Base-by-base conservation (phyloP, 2,797 vertebrate genomes). In the Tauraco hartlaubi region DNA sequence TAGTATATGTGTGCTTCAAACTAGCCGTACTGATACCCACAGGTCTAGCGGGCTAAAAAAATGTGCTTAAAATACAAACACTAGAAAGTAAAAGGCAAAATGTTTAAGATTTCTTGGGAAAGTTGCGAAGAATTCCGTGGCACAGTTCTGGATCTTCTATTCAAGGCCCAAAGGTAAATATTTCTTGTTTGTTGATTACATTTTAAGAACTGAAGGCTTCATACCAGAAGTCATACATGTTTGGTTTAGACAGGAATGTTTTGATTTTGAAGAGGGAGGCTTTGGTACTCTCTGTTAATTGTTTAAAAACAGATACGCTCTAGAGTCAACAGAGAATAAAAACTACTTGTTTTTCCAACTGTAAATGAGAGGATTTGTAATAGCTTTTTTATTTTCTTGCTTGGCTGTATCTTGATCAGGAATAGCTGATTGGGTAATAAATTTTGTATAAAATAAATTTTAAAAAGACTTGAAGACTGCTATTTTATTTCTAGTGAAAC, bases 231-330 rank as follows among this genome's bases (percentile, higher is more conserved):
- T 75, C 39, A 77, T 14, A 61, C 17, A 6, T 39, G 23, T 74
- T 88, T 95, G 51, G n/a, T 86, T 94, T 78, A 92, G 44, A 62
- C 37, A 73, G 67, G 41, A 81, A 44, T 92, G 84, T 90, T 88
- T 86, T 88, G 54, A 56, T 91, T 78, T 73, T 77, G 69, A 85
- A 85, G 41, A 77, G 31, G 51, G 66, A 86, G 71, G 29, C 21
- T 80, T 66, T 55, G 68, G 87, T 75, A 80, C 35, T 91, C n/a
- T 46, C 28, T 62, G 68, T 68, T 77, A 94, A 71, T 83, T 91
- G 55, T 94, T 95, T 81, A 63, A 92, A 88, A 94, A 61, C 18
- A 91, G 87, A 92, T 48, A 69, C 1, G 23, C 5, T 4, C 20
- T 15, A 29, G 21, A 83, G 14, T 28, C 37, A 15, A 37, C 29